These are phyloP conservation scores for Theodoxus fluviatilis DNA, from an alignment of 2,888 invertebrate genomes.

Conservation along the genomic window DNA sequence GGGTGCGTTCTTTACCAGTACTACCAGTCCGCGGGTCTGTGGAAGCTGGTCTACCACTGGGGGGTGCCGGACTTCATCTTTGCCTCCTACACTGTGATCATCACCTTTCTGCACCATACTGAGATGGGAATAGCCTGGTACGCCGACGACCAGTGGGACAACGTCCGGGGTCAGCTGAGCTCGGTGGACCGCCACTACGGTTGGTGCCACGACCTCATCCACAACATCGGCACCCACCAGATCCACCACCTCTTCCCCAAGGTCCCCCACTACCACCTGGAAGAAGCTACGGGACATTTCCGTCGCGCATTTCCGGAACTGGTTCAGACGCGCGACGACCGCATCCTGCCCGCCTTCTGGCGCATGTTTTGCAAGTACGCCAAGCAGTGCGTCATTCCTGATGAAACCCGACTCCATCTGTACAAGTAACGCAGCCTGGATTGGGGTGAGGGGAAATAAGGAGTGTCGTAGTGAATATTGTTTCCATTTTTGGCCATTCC, in stretches of 20 bases:
- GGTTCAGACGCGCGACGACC: slow-evolving; percentile 48
- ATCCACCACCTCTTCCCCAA: slow-evolving; percentile 61
- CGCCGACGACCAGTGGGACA: slow-evolving; percentile 53
- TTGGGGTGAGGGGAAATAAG: no score
- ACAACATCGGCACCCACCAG: slow-evolving; percentile 60
- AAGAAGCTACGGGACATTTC: slow-evolving; percentile 57
- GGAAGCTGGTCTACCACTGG: slow-evolving; percentile 47
- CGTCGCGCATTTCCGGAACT: slow-evolving; percentile 52
- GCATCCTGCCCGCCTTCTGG: slow-evolving; percentile 52
- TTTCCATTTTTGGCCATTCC: no score
- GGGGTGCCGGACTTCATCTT: slow-evolving; percentile 55
- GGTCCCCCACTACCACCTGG: slow-evolving; percentile 61
- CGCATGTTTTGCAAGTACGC: slow-evolving; percentile 55
- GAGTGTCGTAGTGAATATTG: no score
- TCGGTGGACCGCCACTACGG: slow-evolving; percentile 62
- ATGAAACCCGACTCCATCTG: slow-evolving; percentile 39
- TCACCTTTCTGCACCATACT: slow-evolving; percentile 62
- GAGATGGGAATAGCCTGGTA: slow-evolving; percentile 62
- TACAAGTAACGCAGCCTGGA: slow-evolving; percentile 36
- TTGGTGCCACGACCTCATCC: slow-evolving; percentile 56
- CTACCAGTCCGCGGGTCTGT: slow-evolving; percentile 39
- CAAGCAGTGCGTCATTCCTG: slow-evolving; percentile 37
- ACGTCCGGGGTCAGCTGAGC: slow-evolving; percentile 61
- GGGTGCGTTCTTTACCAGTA: slow-evolving; percentile 39
- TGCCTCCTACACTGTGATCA: slow-evolving; percentile 54